Evolutionary conservation across 2,888 invertebrate species (phyloP).

Genomic region (Pimpla rufipes): DNA sequence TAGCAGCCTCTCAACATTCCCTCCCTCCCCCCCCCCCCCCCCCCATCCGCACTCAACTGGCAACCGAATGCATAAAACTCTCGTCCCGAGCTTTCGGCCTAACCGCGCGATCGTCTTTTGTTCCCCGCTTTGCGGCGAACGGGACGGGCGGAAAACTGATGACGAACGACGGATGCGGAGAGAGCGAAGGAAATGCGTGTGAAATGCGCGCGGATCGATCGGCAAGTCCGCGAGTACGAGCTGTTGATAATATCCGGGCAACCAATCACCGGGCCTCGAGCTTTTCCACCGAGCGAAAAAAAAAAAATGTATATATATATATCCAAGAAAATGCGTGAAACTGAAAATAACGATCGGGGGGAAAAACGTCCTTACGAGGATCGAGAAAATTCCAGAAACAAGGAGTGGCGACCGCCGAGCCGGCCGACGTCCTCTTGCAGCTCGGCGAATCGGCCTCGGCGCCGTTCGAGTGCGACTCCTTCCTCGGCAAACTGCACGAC

Average conservation of each 20-base stretch:
- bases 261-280: neutral
- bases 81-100: no score
- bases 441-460: conserved; percentile 62
- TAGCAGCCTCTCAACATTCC: conserved; percentile 25
- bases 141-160: no score
- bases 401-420: conserved; percentile 80
- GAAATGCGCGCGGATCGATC: no score
- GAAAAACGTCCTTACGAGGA: conserved; percentile 85
- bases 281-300: neutral
- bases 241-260: no score
- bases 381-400: conserved; percentile 86
- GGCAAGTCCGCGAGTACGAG: no score
- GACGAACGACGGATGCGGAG: no score
- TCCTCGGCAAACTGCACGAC: conserved; percentile 67
- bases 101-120: no score
- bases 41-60: neutral
- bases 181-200: no score
- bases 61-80: no score
- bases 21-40: neutral
- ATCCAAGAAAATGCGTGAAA: neutral
- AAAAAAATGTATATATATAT: neutral
- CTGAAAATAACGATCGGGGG: neutral
- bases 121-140: no score
- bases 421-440: conserved; percentile 71
- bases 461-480: conserved; percentile 64